These are phyloP conservation scores for Conomelus anceps DNA, from an alignment of 2,888 invertebrate genomes.

Conservation along the genomic window DNA sequence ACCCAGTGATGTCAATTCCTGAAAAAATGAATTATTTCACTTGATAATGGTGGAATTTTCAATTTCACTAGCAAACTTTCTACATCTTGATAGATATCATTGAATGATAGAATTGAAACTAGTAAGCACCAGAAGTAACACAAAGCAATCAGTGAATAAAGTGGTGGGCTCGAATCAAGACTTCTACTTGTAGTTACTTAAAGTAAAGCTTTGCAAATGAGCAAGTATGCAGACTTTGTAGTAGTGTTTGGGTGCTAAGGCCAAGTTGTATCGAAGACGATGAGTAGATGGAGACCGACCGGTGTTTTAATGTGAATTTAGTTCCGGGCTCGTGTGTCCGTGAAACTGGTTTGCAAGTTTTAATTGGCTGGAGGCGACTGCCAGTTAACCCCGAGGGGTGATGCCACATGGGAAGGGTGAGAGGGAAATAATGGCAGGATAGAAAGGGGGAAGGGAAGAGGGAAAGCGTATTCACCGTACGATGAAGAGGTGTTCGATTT, in stretches of 20 bases:
- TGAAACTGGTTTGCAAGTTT: constrained; percentile 11
- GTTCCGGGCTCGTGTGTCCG: constrained; percentile 8
- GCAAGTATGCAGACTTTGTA: not conserved
- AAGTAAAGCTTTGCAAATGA: not conserved
- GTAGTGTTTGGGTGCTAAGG: too few relatives aligned
- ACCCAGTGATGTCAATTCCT: too few relatives aligned
- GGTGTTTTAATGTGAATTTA: constrained; percentile 13
- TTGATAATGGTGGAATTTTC: not conserved
- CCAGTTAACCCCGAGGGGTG: not conserved
- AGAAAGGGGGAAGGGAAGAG: not conserved
- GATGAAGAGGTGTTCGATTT: constrained; percentile 3
- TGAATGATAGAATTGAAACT: not conserved
- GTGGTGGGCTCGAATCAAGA: not conserved
- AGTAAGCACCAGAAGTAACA: too few relatives aligned
- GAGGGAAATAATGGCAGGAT: not conserved
- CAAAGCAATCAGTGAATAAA: not conserved
- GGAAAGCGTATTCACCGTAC: not conserved
- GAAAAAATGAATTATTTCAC: too few relatives aligned
- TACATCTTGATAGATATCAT: not conserved
- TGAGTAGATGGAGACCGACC: not conserved
- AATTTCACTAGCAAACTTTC: not conserved
- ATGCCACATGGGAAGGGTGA: not conserved
- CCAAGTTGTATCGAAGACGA: not conserved
- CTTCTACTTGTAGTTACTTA: not conserved
- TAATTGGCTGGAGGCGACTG: constrained; percentile 6